These are phyloP conservation scores for Amphipyra berbera DNA, from an alignment of 2,888 invertebrate species.

Conservation along the genomic window DNA sequence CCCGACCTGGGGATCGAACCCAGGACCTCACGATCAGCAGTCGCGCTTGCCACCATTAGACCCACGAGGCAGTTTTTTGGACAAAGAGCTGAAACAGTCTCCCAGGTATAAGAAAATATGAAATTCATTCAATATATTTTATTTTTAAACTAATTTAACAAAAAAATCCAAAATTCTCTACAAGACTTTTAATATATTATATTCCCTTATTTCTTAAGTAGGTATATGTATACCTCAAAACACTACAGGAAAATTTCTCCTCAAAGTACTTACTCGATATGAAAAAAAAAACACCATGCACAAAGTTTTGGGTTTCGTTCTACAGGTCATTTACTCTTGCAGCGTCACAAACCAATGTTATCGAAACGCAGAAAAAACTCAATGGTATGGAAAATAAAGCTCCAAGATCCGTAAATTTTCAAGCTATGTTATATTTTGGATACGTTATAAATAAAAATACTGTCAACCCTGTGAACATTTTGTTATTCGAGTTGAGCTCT, in stretches of 20 bases:
- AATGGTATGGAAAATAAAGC: conserved; percentile 29
- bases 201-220: too few relatives aligned
- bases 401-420: background rate
- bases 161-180: too few relatives aligned
- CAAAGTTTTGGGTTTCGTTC: conserved; percentile 6
- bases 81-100: too few relatives aligned
- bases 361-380: conserved; percentile 18
- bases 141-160: too few relatives aligned
- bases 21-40: too few relatives aligned
- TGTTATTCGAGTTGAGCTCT: background rate
- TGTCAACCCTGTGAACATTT: background rate
- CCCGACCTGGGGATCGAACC: too few relatives aligned
- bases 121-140: too few relatives aligned
- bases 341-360: conserved; percentile 18
- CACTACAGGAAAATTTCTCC: conserved; percentile 5
- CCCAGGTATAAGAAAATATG: too few relatives aligned
- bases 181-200: too few relatives aligned
- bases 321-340: conserved; percentile 19
- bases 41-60: too few relatives aligned
- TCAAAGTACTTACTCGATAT: background rate
- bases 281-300: background rate
- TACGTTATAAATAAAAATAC: conserved; percentile 4
- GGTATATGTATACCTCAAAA: background rate
- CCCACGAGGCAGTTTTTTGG: too few relatives aligned
- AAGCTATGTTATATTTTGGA: background rate